phyloP scores from a whole-genome alignment of 2,888 invertebrate genomes.

The Cremastobaeus sp. region DNA sequence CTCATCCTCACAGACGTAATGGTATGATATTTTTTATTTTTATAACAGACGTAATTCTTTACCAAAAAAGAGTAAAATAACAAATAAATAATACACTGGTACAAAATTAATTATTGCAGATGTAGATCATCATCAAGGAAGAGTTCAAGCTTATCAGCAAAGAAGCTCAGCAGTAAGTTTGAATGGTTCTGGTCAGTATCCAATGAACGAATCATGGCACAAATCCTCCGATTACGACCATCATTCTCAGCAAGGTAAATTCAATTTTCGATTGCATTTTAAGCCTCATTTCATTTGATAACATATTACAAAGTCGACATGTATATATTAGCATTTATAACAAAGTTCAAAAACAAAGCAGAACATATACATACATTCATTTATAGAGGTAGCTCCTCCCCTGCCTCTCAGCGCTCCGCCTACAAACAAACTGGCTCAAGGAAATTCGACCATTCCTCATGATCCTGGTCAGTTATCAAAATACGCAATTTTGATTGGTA shows the following conservation, averaged over 20 bases:
- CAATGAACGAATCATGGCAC: constrained; percentile 72
- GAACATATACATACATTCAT: constrained; percentile 65
- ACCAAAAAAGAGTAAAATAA: no score
- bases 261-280: background rate
- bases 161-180: constrained; percentile 71
- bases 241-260: constrained; percentile 71
- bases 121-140: constrained; percentile 69
- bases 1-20: constrained; percentile 71
- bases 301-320: no score
- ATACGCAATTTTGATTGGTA: constrained; percentile 54
- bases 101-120: constrained; percentile 65
- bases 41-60: no score
- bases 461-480: constrained; percentile 74
- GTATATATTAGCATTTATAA: background rate
- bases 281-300: no score
- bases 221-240: constrained; percentile 71
- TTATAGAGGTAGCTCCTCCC: constrained; percentile 81
- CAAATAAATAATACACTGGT: no score
- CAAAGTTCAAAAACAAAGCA: constrained; percentile 8
- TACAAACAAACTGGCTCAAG: constrained; percentile 71
- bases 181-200: constrained; percentile 74
- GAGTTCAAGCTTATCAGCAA: constrained; percentile 75
- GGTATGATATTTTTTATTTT: constrained; percentile 64
- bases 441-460: constrained; percentile 70
- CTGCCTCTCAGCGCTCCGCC: constrained; percentile 81